phyloP scores from a whole-genome alignment of 2,888 invertebrate species.

The Incurvaria masculella region DNA sequence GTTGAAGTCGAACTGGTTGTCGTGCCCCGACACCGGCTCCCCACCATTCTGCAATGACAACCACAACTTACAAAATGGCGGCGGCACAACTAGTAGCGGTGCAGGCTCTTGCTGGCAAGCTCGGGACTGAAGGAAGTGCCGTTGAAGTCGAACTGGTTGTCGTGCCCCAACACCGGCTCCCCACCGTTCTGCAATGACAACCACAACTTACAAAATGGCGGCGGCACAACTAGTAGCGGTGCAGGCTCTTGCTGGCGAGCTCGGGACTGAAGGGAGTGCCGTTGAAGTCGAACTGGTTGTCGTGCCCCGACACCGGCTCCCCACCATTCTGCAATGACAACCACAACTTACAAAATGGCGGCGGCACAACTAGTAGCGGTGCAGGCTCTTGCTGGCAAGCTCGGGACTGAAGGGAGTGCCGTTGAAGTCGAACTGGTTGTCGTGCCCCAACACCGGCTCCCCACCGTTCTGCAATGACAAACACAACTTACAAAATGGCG shows the following conservation, averaged over 20 bases:
- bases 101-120: too few species aligned
- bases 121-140: too few species aligned
- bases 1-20: slow-evolving; percentile 40
- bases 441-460: slow-evolving; percentile 26
- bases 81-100: too few species aligned
- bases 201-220: neutral
- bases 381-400: slow-evolving; percentile 27
- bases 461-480: slow-evolving; percentile 10
- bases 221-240: slow-evolving; percentile 1
- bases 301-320: slow-evolving; percentile 26
- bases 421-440: slow-evolving; percentile 40
- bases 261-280: slow-evolving; percentile 32
- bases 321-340: slow-evolving; percentile 10
- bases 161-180: too few species aligned
- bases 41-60: slow-evolving; percentile 8
- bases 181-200: slow-evolving; percentile 10
- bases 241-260: slow-evolving; percentile 27
- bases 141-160: too few species aligned
- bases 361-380: slow-evolving; percentile 1
- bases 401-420: slow-evolving; percentile 32
- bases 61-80: slow-evolving; percentile 2
- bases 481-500: neutral
- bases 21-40: slow-evolving; percentile 25
- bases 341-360: neutral
- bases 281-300: slow-evolving; percentile 40